phyloP scores from a whole-genome alignment of 2,888 invertebrate species.

The Tenthredo livida region DNA sequence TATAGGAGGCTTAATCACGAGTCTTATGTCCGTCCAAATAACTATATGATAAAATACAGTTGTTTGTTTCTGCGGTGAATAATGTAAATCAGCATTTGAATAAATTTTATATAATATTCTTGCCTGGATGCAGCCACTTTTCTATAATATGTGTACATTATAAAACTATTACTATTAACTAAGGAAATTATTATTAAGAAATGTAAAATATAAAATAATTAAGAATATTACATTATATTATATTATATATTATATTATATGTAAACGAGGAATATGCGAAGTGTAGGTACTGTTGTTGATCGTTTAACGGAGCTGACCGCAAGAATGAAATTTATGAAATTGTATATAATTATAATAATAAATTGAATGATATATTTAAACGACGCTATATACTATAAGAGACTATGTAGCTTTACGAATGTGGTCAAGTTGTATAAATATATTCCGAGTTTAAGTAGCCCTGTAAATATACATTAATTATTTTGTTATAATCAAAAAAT shows the following conservation, averaged over 20 bases:
- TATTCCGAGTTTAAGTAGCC: constrained; percentile 52
- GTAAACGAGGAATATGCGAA: neutral
- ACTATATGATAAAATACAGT: neutral
- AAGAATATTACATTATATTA: neutral
- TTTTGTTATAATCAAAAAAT: constrained; percentile 57
- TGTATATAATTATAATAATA: constrained; percentile 32
- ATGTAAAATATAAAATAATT: constrained; percentile 18
- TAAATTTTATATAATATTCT: constrained; percentile 1
- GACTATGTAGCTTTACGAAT: constrained; percentile 23
- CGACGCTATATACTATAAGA: constrained; percentile 23
- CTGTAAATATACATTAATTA: constrained; percentile 53
- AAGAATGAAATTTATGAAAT: constrained; percentile 4
- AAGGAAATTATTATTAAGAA: neutral
- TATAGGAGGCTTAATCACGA: constrained; percentile 16
- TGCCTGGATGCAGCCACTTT: constrained; percentile 10
- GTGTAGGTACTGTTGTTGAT: neutral
- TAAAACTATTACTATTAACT: neutral
- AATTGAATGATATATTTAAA: constrained; percentile 10
- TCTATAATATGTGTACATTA: constrained; percentile 19
- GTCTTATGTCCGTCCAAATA: constrained; percentile 32
- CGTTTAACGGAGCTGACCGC: neutral
- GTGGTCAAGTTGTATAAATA: constrained; percentile 38
- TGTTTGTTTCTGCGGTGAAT: neutral
- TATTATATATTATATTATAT: neutral
- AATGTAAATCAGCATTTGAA: neutral